Evolutionary conservation across 64 coral and sea anemone genomes (phyloP), one percentile per base, ranked within the genome.

Genomic region (Catalaphyllia jardinei): DNA sequence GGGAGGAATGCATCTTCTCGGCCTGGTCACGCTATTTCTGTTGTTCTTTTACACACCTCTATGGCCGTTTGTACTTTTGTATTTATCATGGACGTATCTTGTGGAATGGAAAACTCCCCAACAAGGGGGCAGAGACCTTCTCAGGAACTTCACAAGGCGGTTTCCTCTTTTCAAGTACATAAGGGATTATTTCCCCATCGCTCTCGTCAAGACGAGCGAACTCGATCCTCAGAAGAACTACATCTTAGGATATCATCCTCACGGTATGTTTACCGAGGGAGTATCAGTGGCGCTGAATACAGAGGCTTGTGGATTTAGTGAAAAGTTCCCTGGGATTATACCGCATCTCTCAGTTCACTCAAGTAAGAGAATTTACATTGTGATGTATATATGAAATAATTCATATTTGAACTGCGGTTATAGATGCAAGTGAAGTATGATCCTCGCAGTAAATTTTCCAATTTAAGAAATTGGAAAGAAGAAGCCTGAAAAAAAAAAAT

Each of bases 221-320:
- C 52, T 95, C 6, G 90, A 95, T 83, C 94, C 94, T 8, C 71
- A 89, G 11, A 89, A 61, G 62, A 95, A 95, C 50, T 95, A 95
- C 25, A 92, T 95, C 50, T 92, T 95, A 17, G 89, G 89, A 1
- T 95, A 95, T 60, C 94, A 95, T 86, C 94, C 94, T 2, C 94
- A 95, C 60, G 94, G 94, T 1, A 5, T 62, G 1, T 76, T 92
- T 3, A n/a, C 49, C 29, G 90, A 92, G 71, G 94, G 94, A 51
- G 94, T 79, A 18, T 87, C 88, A 0, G 51, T 95, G 39, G 94
- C 62, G 2, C 25, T 95, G 18, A 74, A 74, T 31, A 76, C 94
- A 38, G 94, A 95, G 29, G 89, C 90, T 52, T 81, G 87, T 35
- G 78, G 90, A 16, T 95, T 95, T 72, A 89, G 90, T 24, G 71